Evolutionary conservation across 2,888 invertebrate genomes (phyloP), one percentile per base, ranked within the genome.

Genomic region (Griposia aprilina): DNA sequence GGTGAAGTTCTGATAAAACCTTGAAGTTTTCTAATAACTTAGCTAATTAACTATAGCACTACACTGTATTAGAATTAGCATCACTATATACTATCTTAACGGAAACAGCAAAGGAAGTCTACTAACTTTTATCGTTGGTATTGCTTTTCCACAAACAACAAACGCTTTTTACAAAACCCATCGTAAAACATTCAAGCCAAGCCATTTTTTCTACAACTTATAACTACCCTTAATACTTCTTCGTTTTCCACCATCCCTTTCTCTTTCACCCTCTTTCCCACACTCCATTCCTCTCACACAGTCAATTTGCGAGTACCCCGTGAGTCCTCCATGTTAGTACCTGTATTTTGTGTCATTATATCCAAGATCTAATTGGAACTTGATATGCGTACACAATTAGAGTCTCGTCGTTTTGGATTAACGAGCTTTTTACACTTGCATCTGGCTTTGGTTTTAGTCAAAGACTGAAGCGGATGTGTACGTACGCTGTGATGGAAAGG

Each of bases 341-440:
- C 83, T 73, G 86, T 88, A 87, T 90, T 93, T 93, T 92, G 91
- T 94, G 94, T 94, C 94, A 94, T 94, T 94, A 94, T 93, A 93
- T 90, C 91, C 89, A 90, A 90, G 90, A 91, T 93, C 94, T 96
- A 96, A 96, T 96, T 96, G 94, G 94, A 96, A 95, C 92, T 94
- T 94, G 96, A 95, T 95, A 96, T 94, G 95, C 94, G 94, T 94
- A 92, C 93, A 94, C 94, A 94, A 95, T 95, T 94, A 95, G 94
- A 93, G 91, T 86, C 90, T 91, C 87, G 92, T 94, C 93, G 93
- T 94, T 93, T 89, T 89, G 93, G 91, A 94, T 93, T 94, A 95
- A 95, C 94, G 94, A 95, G 95, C 93, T 94, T 95, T 94, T 95
- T 95, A 93, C 93, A 92, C 92, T 92, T 89, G 81, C 82, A 81